Conservation (phyloP, 2,797 vertebrate genomes). For the Phoebastria nigripes region DNA sequence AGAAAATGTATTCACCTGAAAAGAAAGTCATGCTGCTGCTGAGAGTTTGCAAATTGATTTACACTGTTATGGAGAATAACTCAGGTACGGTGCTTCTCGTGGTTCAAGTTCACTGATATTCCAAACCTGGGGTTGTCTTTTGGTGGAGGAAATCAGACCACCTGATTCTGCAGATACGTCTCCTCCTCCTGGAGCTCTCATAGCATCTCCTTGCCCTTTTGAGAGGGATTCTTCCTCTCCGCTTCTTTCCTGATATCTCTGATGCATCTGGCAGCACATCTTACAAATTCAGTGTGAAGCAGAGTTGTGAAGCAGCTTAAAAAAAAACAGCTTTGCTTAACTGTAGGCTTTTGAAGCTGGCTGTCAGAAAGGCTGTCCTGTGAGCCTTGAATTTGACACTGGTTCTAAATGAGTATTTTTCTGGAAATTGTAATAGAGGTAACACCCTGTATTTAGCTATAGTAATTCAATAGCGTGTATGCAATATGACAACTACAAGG, state of each 20-base stretch:
- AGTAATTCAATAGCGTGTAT: not conserved
- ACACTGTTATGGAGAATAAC: slow-evolving; percentile 97
- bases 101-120: not conserved
- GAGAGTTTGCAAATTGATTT: slow-evolving; percentile 94
- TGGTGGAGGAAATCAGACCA: not conserved
- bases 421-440: not conserved
- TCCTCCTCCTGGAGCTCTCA: not conserved
- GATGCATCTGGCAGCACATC: not conserved
- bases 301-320: not conserved
- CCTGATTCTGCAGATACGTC: not conserved
- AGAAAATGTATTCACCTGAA: slow-evolving; percentile 95
- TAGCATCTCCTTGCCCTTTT: not conserved
- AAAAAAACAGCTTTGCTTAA: not conserved
- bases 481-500: not conserved
- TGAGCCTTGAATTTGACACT: not conserved
- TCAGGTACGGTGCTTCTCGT: slow-evolving; percentile 78
- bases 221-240: not conserved
- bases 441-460: not conserved
- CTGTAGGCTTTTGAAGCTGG: not conserved
- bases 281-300: not conserved
- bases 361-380: not conserved
- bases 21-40: slow-evolving; percentile 94
- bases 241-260: not conserved
- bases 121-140: not conserved
- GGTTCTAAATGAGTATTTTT: not conserved